phyloP scores from a whole-genome alignment of 2,113 vertebrate species.

The Ictalurus punctatus region DNA sequence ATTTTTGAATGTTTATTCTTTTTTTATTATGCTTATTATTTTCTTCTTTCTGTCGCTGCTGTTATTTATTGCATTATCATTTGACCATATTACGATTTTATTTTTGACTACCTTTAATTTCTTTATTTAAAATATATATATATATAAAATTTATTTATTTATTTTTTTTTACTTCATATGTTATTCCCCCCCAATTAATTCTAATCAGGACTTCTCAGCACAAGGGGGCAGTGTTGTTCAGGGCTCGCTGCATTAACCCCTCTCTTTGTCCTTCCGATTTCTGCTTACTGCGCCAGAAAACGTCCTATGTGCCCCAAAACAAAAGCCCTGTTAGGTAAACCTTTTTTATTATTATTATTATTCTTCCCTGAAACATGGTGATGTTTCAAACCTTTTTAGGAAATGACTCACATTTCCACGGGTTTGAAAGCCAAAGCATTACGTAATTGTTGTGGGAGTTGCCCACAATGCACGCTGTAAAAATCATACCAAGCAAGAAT shows the following conservation, averaged over 20 bases:
- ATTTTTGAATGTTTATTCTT: neutral
- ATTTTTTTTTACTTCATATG: neutral
- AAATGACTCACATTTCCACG: neutral
- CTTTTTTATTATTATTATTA: neutral
- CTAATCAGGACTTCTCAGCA: constrained; percentile 52
- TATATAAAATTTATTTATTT: neutral
- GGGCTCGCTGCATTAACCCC: neutral
- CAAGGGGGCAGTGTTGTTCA: constrained; percentile 68
- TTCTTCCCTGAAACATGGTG: neutral
- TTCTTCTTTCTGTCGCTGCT: neutral
- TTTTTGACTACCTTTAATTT: neutral
- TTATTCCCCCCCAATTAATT: neutral
- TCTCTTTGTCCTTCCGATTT: constrained; percentile 15
- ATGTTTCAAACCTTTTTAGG: neutral
- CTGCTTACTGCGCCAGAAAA: constrained; percentile 30
- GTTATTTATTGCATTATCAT: neutral
- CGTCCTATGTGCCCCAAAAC: neutral
- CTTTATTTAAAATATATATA: neutral
- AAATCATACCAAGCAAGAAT: neutral
- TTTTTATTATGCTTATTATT: neutral
- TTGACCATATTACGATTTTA: neutral
- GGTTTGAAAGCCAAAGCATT: neutral
- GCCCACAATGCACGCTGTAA: neutral
- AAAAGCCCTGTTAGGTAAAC: neutral
- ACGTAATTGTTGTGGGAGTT: neutral